A percentile compares a stretch with the other conserved stretches of the same genome.
Conservation (phyloP, 2,888 invertebrate species). For the Meiosimyza platycephala region DNA sequence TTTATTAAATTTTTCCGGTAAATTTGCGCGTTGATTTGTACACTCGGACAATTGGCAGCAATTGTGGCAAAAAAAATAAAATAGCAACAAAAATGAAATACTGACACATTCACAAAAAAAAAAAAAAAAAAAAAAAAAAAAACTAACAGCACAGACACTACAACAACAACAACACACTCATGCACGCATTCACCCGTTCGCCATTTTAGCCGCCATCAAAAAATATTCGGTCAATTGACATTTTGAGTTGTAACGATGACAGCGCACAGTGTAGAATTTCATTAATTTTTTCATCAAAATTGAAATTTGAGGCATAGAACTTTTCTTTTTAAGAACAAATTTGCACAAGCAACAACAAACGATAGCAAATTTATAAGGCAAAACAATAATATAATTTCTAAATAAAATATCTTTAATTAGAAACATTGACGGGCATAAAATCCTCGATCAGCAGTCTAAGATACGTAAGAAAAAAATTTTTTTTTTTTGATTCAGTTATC, state of each 20-base stretch:
- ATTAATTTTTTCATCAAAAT: too few relatives aligned
- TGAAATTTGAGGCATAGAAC: too few relatives aligned
- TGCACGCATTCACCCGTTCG: constrained; percentile 27
- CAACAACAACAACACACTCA: constrained; percentile 1
- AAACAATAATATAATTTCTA: too few relatives aligned
- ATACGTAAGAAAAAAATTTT: too few relatives aligned
- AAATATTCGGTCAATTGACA: constrained; percentile 41
- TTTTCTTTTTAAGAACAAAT: too few relatives aligned
- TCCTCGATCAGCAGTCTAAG: too few relatives aligned
- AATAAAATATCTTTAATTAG: too few relatives aligned
- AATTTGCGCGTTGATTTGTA: constrained; percentile 37
- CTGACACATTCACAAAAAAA: background rate
- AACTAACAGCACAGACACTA: background rate
- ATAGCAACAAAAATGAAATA: constrained; percentile 15
- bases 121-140: constrained; percentile 16
- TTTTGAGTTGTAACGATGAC: constrained; percentile 5
- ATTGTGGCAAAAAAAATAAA: constrained; percentile 20
- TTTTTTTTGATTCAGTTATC: too few relatives aligned
- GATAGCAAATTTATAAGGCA: too few relatives aligned
- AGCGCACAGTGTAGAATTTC: background rate
- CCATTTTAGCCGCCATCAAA: constrained; percentile 44
- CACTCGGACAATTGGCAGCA: constrained; percentile 33
- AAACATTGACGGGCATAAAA: too few relatives aligned
- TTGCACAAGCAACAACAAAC: too few relatives aligned
- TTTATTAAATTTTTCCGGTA: constrained; percentile 36